phyloP scores from a whole-genome alignment of 2,888 invertebrate species.

The Drosophila gaucha region DNA sequence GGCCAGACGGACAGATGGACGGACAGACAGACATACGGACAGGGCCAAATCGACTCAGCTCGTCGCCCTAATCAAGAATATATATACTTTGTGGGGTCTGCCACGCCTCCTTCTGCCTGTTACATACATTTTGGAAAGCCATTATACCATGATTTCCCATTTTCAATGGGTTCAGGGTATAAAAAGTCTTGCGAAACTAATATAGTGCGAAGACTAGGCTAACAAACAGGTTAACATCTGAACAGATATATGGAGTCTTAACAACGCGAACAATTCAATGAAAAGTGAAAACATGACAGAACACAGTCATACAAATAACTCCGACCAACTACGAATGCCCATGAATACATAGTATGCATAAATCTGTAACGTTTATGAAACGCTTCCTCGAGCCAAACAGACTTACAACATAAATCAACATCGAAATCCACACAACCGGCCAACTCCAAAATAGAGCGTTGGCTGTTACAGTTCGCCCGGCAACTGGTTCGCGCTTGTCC shows the following conservation, averaged over 20 bases:
- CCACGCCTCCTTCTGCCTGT: too few species aligned
- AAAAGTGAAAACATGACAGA: conserved; percentile 5
- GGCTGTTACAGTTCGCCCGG: conserved; percentile 31
- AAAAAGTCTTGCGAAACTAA: too few species aligned
- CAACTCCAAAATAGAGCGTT: conserved; percentile 30
- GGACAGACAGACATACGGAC: too few species aligned
- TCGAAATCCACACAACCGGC: conserved; percentile 4
- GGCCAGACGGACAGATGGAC: too few species aligned
- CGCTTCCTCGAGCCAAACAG: conserved; percentile 37
- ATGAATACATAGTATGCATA: conserved; percentile 30
- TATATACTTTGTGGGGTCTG: too few species aligned
- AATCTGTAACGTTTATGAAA: conserved; percentile 36
- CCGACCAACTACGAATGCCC: conserved; percentile 17
- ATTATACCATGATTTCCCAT: too few species aligned
- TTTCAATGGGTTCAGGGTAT: too few species aligned
- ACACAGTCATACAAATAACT: background rate
- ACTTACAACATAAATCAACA: conserved; percentile 35
- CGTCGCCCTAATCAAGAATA: too few species aligned
- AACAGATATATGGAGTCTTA: background rate
- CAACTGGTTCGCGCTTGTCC: conserved; percentile 41
- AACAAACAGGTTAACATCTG: too few species aligned
- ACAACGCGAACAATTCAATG: background rate
- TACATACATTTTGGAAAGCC: too few species aligned
- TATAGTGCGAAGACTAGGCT: too few species aligned
- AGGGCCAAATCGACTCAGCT: too few species aligned